phyloP scores from a whole-genome alignment of 2,797 vertebrate species.

The Sternotherus odoratus region DNA sequence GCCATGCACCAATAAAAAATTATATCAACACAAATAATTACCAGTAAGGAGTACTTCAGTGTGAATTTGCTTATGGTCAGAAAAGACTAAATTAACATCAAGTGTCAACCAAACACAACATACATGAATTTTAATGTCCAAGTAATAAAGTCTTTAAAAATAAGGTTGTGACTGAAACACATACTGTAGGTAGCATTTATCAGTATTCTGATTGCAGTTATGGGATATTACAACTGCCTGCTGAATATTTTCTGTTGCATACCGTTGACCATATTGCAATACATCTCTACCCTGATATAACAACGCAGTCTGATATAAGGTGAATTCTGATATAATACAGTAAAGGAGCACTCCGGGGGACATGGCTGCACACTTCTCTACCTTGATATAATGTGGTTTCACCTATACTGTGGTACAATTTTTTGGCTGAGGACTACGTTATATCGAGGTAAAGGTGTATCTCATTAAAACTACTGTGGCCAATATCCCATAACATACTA shows the following conservation, averaged over 20 bases:
- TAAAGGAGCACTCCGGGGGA: too few species aligned
- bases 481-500: neutral
- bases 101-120: neutral
- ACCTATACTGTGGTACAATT: too few species aligned
- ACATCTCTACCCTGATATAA: too few species aligned
- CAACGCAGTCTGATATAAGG: too few species aligned
- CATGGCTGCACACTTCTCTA: too few species aligned
- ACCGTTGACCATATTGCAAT: neutral
- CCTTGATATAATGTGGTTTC: too few species aligned
- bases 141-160: neutral
- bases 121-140: neutral
- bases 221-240: neutral
- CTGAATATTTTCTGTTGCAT: neutral
- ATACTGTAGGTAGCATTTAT: neutral
- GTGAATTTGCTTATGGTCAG: neutral
- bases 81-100: neutral
- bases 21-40: neutral
- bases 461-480: neutral
- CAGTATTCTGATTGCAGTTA: neutral
- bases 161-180: neutral
- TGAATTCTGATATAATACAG: too few species aligned
- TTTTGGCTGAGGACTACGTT: too few species aligned
- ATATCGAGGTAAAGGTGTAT: too few species aligned
- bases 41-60: neutral
- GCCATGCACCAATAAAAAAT: neutral